Percentiles rank a stretch among this genome's conserved stretches.
These are phyloP conservation scores for Caenorhabditis parvicauda DNA, from an alignment of 2,888 invertebrate genomes.

Conservation along the genomic window DNA sequence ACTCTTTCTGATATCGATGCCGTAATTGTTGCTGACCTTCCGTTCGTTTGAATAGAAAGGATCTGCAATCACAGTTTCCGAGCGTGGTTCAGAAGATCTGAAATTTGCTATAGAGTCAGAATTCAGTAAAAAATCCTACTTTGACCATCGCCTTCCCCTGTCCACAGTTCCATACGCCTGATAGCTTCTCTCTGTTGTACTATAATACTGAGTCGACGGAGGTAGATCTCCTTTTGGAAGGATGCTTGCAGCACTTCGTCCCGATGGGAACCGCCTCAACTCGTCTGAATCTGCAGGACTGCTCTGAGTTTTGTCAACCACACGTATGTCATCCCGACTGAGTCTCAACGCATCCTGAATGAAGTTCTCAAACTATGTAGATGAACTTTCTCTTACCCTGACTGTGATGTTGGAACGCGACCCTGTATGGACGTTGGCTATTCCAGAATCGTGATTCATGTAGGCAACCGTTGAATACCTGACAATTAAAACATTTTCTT, in stretches of 20 bases:
- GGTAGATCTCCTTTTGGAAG: constrained; percentile 18
- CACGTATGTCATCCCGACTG: constrained; percentile 20
- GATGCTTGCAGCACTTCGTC: constrained; percentile 19
- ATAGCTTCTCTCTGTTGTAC: constrained; percentile 20
- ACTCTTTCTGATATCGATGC: constrained; percentile 18
- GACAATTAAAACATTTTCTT: not conserved
- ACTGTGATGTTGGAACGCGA: constrained; percentile 16
- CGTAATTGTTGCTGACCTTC: constrained; percentile 16
- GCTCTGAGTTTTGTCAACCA: constrained; percentile 20
- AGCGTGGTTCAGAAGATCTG: constrained; percentile 23
- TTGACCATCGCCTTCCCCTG: constrained; percentile 22
- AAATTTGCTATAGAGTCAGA: not conserved
- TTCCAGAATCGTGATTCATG: constrained; percentile 19
- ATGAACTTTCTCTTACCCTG: constrained; percentile 1
- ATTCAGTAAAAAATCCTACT: not conserved
- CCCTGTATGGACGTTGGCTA: no score
- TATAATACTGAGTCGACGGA: no score
- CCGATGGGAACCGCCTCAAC: constrained; percentile 24
- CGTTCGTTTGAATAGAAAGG: constrained; percentile 21
- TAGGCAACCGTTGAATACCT: constrained; percentile 27
- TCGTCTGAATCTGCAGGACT: constrained; percentile 27
- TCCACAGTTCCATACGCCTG: constrained; percentile 17
- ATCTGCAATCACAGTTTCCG: constrained; percentile 25
- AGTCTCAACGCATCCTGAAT: constrained; percentile 21
- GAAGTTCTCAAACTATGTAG: not conserved